Conservation (phyloP, 2,113 vertebrate genomes). For the Oncorhynchus nerka region DNA sequence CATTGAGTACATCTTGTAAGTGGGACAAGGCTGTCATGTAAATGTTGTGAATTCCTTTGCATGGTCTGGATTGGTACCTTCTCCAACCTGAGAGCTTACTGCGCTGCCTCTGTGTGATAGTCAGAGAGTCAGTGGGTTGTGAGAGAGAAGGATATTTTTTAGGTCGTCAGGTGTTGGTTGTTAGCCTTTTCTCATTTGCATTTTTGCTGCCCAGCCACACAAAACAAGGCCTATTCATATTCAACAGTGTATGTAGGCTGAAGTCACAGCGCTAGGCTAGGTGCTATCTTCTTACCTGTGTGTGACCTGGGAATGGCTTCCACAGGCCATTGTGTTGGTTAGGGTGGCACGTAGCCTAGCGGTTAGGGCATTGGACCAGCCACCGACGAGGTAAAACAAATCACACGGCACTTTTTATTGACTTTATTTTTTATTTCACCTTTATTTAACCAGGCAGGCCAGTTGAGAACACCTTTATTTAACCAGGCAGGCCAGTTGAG, state of each 20-base stretch:
- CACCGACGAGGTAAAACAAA: no score
- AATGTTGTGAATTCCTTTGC: constrained; percentile 52
- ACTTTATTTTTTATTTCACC: no score
- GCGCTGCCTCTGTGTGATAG: no score
- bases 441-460: no score
- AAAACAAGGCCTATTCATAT: constrained; percentile 49
- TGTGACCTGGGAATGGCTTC: constrained; percentile 30
- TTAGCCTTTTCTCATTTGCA: constrained; percentile 36
- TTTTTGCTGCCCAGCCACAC: constrained; percentile 21
- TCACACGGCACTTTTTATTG: no score
- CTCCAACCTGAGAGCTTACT: constrained; percentile 14
- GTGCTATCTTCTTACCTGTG: constrained; percentile 44
- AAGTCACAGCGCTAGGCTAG: constrained; percentile 29
- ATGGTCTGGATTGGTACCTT: constrained; percentile 7
- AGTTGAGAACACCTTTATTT: no score
- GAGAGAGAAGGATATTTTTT: not conserved
- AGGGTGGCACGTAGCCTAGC: no score
- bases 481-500: no score
- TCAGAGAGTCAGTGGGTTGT: not conserved
- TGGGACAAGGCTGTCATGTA: constrained; percentile 41
- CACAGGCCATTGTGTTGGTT: constrained; percentile 32
- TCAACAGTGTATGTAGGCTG: constrained; percentile 25
- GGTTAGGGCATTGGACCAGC: no score
- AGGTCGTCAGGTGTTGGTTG: constrained; percentile 29
- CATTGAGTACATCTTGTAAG: not conserved